Base-by-base conservation (phyloP, 2,797 vertebrate genomes). In the Micrastur ruficollis region DNA sequence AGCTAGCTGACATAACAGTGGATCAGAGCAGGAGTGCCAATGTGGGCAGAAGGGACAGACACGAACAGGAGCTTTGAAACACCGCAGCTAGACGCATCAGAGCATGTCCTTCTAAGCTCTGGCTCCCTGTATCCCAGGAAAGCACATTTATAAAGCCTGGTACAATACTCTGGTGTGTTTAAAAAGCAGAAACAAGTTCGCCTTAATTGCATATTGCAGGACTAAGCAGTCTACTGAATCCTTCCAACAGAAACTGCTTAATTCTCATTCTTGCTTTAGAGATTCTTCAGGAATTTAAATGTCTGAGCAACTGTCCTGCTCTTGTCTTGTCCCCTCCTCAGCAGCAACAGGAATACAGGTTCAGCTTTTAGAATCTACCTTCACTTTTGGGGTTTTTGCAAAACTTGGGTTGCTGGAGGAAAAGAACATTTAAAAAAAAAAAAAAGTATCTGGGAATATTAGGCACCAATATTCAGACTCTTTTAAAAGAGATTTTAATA, bases 401-500 rank as follows among this genome's bases (percentile, higher is more conserved):
- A 86, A 95, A 88, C 40, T 47, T 65, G 26, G 16, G 23, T 55
- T 78, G 31, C 18, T 85, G 22, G 11, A 90, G 32, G 80, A 85
- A 94, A 88, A 58, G 68, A 81, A 67, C 0, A 6, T 79, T 52
- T 29, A n/a, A 55, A 81, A 83, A 89, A 90, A 82, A 82, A 49
- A 81, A 16, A 44, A 44, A 44, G 44, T 63, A 67, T 62, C 42
- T 74, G 40, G 38, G 58, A 92, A 74, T 78, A 96, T 91, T 90
- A 94, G 83, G 61, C n/a, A 78, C 61, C 0, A 29, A 89, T 91
- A 96, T 88, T 94, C 44, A 36, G 61, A 58, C 62, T 68, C 38
- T 61, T 89, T 89, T 93, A 86, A 83, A 95, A 95, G 89, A 92
- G 81, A 81, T 95, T 95, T 96, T 96, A 96, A 97, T 96, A 96